These are phyloP conservation scores for Porites lobata DNA, from an alignment of 92 coral and sea anemone genomes.

Conservation along the genomic window DNA sequence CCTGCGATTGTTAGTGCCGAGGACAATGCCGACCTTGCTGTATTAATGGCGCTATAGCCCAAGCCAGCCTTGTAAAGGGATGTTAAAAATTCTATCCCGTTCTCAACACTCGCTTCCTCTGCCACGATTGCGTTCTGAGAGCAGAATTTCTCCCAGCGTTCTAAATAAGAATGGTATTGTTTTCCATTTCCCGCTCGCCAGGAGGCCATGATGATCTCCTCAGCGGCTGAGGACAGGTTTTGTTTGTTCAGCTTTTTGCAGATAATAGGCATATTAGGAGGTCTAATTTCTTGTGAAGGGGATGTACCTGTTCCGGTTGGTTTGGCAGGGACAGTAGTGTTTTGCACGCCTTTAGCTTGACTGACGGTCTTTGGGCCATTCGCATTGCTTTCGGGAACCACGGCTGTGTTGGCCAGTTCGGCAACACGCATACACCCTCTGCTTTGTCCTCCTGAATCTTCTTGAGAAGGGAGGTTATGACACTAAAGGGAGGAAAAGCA, in stretches of 20 bases:
- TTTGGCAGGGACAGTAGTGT: conserved; percentile 61
- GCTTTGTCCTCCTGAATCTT: conserved; percentile 49
- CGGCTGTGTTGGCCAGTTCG: conserved; percentile 66
- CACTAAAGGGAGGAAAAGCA: conserved; percentile 54
- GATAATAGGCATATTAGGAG: conserved; percentile 66
- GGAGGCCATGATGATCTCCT: conserved; percentile 51
- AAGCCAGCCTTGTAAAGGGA: conserved; percentile 32
- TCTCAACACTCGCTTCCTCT: conserved; percentile 28
- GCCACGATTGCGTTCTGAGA: conserved; percentile 14
- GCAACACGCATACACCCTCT: conserved; percentile 55
- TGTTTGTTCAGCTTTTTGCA: conserved; percentile 11
- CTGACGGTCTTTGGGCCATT: conserved; percentile 46
- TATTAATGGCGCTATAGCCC: conserved; percentile 27
- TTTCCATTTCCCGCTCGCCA: conserved; percentile 27
- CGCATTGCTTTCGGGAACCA: conserved; percentile 71
- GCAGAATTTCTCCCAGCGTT: conserved; percentile 50
- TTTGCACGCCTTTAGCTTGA: conserved; percentile 45
- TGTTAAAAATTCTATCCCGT: conserved; percentile 46
- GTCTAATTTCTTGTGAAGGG: conserved; percentile 49
- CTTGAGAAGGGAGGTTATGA: conserved; percentile 9
- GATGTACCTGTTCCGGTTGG: conserved; percentile 61
- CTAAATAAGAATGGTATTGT: conserved; percentile 46
- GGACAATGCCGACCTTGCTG: conserved; percentile 26
- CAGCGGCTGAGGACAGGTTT: conserved; percentile 5
- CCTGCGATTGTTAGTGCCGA: conserved; percentile 22